phyloP scores from a whole-genome alignment of 2,113 vertebrate species.

The Dissostichus mawsoni region DNA sequence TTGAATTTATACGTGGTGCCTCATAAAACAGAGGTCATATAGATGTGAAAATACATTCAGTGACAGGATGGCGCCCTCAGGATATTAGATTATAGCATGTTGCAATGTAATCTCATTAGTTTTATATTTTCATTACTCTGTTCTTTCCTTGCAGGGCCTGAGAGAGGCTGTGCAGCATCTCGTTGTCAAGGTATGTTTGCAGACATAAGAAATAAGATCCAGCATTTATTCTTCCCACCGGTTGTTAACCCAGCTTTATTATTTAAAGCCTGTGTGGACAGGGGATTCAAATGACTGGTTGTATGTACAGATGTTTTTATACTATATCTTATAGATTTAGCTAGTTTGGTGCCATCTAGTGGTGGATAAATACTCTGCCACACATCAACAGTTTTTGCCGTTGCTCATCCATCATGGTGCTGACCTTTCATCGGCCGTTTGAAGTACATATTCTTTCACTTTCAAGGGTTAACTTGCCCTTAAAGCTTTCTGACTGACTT shows the following conservation, averaged over 20 bases:
- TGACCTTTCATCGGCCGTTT: constrained; percentile 29
- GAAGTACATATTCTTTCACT: too few species aligned
- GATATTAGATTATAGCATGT: constrained; percentile 52
- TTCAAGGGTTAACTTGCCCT: too few species aligned
- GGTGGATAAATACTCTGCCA: constrained; percentile 16
- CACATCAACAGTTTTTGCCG: not conserved
- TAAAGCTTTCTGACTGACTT: constrained; percentile 4
- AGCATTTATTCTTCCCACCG: not conserved
- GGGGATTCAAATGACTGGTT: not conserved
- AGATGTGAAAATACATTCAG: constrained; percentile 13
- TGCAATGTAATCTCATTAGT: constrained; percentile 51
- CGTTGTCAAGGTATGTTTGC: constrained; percentile 78
- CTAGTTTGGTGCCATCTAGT: constrained; percentile 60
- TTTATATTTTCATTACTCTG: constrained; percentile 44
- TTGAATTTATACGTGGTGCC: not conserved
- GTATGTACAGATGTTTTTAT: not conserved
- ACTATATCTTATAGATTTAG: not conserved
- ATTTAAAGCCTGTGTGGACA: not conserved
- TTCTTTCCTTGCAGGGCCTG: constrained; percentile 80
- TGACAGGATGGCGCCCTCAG: constrained; percentile 14
- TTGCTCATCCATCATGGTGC: constrained; percentile 19
- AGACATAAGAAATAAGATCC: not conserved
- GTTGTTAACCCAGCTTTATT: not conserved
- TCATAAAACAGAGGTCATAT: not conserved
- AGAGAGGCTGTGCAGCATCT: constrained; percentile 84